These are phyloP conservation scores for Malurus splendens DNA, from an alignment of 2,797 vertebrate species.

Conservation along the genomic window DNA sequence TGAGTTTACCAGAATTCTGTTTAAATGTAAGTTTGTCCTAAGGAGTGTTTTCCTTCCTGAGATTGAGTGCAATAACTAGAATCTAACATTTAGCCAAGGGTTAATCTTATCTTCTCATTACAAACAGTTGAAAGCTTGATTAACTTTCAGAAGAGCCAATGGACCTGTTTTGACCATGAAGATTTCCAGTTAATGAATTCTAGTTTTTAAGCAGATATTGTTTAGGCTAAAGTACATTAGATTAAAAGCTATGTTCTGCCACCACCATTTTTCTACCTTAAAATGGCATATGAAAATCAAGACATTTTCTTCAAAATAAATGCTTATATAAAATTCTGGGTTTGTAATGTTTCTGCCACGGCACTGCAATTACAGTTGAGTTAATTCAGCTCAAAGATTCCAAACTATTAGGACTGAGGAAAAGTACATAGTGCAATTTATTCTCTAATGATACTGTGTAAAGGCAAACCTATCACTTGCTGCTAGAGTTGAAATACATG, in stretches of 20 bases:
- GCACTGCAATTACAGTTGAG: not conserved
- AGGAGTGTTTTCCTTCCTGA: not conserved
- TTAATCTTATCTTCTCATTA: not conserved
- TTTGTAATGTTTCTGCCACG: not conserved
- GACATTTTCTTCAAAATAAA: not conserved
- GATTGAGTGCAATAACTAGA: not conserved
- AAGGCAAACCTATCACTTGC: conserved; percentile 10
- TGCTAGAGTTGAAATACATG: not conserved
- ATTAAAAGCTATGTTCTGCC: not conserved
- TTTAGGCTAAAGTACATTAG: not conserved
- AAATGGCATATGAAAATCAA: not conserved
- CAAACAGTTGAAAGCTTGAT: not conserved
- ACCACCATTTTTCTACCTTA: not conserved
- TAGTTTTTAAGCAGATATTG: not conserved
- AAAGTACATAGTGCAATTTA: conserved; percentile 8
- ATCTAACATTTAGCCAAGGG: not conserved
- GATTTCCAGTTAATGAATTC: not conserved
- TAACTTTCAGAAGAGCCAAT: not conserved
- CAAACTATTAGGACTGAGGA: not conserved
- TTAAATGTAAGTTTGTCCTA: not conserved
- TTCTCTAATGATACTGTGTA: conserved; percentile 3
- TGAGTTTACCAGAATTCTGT: not conserved
- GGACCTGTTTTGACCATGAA: not conserved
- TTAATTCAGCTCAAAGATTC: conserved; percentile 17
- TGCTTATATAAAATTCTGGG: not conserved